Evolutionary conservation across 2,113 vertebrate species (phyloP), one percentile per base, ranked within the genome.

Genomic region (Labeo catla): DNA sequence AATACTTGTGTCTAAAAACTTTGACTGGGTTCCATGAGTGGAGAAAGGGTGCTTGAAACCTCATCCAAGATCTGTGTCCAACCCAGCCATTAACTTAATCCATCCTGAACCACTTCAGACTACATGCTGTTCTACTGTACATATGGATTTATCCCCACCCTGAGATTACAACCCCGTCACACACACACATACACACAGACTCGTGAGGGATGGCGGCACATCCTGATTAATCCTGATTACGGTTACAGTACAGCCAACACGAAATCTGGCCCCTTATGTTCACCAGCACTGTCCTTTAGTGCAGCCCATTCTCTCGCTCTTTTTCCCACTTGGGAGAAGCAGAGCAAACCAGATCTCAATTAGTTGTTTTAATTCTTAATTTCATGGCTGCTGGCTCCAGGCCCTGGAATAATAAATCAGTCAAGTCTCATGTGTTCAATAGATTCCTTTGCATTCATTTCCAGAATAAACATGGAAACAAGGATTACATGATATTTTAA

Each of bases 181-280:
- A 85, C 15, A 85, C 65, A 76, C 76, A 79, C 76, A 73, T 39
- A 57, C 72, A 78, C 50, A 85, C 72, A 43, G 57, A 72, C 49
- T 28, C 34, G n/a, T n/a, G 21, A 47, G 59, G 34, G 19, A 23
- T 45, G 19, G 11, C 21, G 61, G 39, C 66, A 84, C 50, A 78
- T 54, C 61, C 34, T 79, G 65, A 83, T 54, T 74, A 87, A 86
- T 88, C 84, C 82, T 76, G 82, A 88, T 85, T 86, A 65, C 78
- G 50, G 10, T 15, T 50, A 28, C 9, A 50, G 52, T 65, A 49
- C 59, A 36, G 61, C 43, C 49, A 63, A 28, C 76, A 63, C n/a
- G 76, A 76, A 59, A 59, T 43, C 78, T 21, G 21, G n/a, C 72
- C 87, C 6, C 52, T 83, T 76, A 36, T 85, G 83, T 63, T 66